Evolutionary conservation across 2,888 invertebrate species (phyloP), one percentile per base, ranked within the genome.

Genomic region (Harpalus rubripes): DNA sequence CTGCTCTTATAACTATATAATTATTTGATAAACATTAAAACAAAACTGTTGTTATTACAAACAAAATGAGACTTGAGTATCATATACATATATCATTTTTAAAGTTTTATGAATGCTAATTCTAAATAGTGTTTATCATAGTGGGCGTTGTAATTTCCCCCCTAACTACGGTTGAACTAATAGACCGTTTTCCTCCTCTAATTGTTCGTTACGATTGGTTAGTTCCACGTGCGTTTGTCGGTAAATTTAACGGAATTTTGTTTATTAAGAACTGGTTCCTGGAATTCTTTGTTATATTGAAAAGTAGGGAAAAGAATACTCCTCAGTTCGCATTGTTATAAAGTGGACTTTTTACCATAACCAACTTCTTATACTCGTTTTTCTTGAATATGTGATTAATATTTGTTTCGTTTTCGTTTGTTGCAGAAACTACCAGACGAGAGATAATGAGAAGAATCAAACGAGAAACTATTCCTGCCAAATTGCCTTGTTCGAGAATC

Each of bases 221-320:
- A 44, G 41, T 74, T 74, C 41, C 72, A 74, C 72, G 41, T 74
- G 72, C 72, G 15, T 74, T 74, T 74, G 72, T 74, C 72, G 72
- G 72, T 44, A 44, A 74, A 41, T 74, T 74, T 74, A 74, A 74
- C 72, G 72, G 72, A 41, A 74, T 74, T 74, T 74, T 74, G 44
- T 74, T 74, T 74, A 74, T 44, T 41, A 74, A 74, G 41, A 74
- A 74, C 72, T 41, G 72, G 72, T 74, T 74, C 16, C 41, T 16
- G 44, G 44, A 74, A 74, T 44, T 74, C 72, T 41, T 74, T 74
- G 72, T 74, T 74, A 74, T 68, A 32, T 18, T 15, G 22, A 74
- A 74, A 74, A 74, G 72, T 26, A 74, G 44, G 41, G 72, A 74
- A 68, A 74, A 74, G 72, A 74, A 74, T 74, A 44, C 16, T 68